Evolutionary conservation across 2,797 vertebrate genomes (phyloP), one percentile per base, ranked within the genome.

Genomic region (Vespertilio murinus): DNA sequence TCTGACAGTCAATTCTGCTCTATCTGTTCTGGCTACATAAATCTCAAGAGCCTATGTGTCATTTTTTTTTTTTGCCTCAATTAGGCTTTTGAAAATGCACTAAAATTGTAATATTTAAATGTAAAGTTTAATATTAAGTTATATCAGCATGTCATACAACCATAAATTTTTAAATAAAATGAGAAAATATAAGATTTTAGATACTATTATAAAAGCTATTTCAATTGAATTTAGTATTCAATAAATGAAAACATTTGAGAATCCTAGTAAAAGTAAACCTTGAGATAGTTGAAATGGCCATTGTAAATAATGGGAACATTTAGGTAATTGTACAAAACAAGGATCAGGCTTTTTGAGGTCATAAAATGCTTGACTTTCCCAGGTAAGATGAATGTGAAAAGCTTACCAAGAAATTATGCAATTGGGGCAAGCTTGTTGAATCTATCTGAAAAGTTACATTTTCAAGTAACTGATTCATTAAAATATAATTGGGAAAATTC

Each of bases 391-490:
- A 92, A 96, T 91, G 17, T 30, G 85, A 91, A 97, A 97, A 95
- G 93, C 79, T 90, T 94, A 97, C 75, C 71, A 95, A 91, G 90
- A 80, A 40, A 25, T 65, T 96, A 87, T 80, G 97, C 12, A 95
- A 95, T 83, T 94, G 82, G 86, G 83, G 78, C 91, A 93, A 87
- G 74, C 97, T n/a, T 88, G 83, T 87, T 96, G 85, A 97, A 94
- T 74, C 87, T 94, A 95, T 95, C 94, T 87, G 94, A 95, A 97
- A 96, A 95, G 90, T 59, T 82, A 67, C 71, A 96, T 97, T 97
- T 97, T 96, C 95, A 97, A 96, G 92, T 95, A 70, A 94, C 88
- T 96, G 95, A 97, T 64, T 94, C 87, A 91, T 94, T 97, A 97
- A 97, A 95, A 70, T 95, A 96, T 96, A 97, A 97, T 81, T 96